Base-by-base conservation (phyloP, 1,140 invertebrate genomes). In the Temnothorax curvispinosus region DNA sequence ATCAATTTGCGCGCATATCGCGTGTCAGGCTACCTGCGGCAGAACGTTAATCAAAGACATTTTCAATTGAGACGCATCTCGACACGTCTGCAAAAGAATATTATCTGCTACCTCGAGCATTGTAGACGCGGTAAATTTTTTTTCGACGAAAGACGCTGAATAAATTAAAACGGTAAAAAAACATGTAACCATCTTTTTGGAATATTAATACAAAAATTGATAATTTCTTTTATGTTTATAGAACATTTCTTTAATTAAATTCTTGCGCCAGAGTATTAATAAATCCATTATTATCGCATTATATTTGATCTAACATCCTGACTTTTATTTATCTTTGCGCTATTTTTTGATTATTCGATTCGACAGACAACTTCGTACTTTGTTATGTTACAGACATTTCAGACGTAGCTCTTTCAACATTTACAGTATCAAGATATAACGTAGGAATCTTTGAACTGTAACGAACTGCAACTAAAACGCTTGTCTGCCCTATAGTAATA, bases 1-100 rank as follows among this genome's bases (percentile, higher is more conserved):
- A 82, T 82, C 80, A 82, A 82, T 82, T 82, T 44, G 69, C 67
- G 54, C 80, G 32, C 38, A 47, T 82, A 47, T 82, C 80, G 80
- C 7, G 18, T 47, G 67, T 60, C 69, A 74, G n/a, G 52, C 52
- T 82, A 74, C 67, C 52, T 64, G 54, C 8, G 54, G 32, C 41
- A 35, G 13, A 35, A 18, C 78, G 52, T 82, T 82, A 82, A 74
- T 74, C 67, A 72, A 74, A 74, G 52, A 50, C 11, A 58, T 54
- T 60, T 74, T 65, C 67, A 82, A 74, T 82, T 82, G 80, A 82
- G 67, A 82, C 27, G 13, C 58, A 18, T 56, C 13, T 11, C 21
- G 41, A 58, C 44, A 27, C 11, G 80, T 82, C 65, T 56, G 27
- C 18, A 21, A 82, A 72, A 82, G 1, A 82, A 71, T 64, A 62